Percentiles rank a stretch among this genome's conserved stretches.
phyloP scores from a whole-genome alignment of 1,140 invertebrate species.

The Pissodes strobi region DNA sequence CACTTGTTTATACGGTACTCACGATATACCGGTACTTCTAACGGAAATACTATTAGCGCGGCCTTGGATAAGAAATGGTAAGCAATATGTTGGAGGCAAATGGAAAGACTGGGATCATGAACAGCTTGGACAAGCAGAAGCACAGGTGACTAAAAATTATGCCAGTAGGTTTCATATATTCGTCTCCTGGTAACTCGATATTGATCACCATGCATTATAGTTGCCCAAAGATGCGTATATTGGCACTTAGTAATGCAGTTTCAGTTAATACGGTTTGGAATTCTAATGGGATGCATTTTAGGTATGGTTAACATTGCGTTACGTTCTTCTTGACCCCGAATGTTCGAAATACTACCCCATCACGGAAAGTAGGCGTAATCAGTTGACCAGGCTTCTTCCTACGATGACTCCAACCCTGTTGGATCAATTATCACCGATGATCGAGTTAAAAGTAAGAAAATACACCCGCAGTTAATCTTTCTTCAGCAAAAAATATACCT shows the following conservation, averaged over 20 bases:
- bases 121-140: constrained; percentile 68
- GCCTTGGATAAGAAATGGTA: constrained; percentile 70
- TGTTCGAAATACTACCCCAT: constrained; percentile 68
- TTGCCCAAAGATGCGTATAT: too few species aligned
- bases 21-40: constrained; percentile 75
- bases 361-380: constrained; percentile 66
- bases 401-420: constrained; percentile 57
- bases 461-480: neutral
- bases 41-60: constrained; percentile 67
- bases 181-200: too few species aligned
- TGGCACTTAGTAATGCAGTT: too few species aligned
- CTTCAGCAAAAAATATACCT: neutral
- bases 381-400: constrained; percentile 63
- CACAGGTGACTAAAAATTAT: too few species aligned
- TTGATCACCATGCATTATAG: too few species aligned
- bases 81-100: constrained; percentile 63
- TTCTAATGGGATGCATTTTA: constrained; percentile 51
- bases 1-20: constrained; percentile 66
- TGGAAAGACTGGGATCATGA: constrained; percentile 64
- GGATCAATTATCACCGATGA: constrained; percentile 75
- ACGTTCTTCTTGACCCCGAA: constrained; percentile 68
- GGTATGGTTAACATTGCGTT: constrained; percentile 72
- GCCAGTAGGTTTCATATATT: too few species aligned
- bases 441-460: constrained; percentile 66
- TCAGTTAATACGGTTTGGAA: neutral